These are phyloP conservation scores for Pterois miles DNA, from an alignment of 2,797 vertebrate genomes.

Conservation along the genomic window DNA sequence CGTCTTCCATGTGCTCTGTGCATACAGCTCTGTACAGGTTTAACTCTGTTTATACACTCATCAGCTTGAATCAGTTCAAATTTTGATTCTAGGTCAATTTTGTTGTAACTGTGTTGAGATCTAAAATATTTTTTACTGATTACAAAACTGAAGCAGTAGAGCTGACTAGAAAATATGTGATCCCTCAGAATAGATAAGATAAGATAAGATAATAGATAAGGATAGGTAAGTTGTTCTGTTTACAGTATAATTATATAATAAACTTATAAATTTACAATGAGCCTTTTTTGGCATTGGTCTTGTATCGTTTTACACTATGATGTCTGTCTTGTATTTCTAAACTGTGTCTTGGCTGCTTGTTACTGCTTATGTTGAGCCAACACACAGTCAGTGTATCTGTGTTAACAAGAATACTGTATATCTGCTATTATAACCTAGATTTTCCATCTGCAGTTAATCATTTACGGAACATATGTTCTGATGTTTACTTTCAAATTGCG, in stretches of 20 bases:
- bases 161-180: not conserved
- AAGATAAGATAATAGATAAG: too few relatives aligned
- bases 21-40: not conserved
- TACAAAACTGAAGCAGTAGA: not conserved
- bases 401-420: not conserved
- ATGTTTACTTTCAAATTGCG: not conserved
- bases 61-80: not conserved
- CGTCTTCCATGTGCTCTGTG: not conserved
- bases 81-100: not conserved
- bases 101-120: not conserved
- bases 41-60: not conserved
- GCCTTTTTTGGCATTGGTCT: not conserved
- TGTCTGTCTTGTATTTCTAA: rapidly evolving
- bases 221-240: not conserved
- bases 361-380: too few relatives aligned
- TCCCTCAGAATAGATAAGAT: too few relatives aligned
- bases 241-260: not conserved
- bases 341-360: too few relatives aligned
- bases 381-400: not conserved
- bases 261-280: not conserved
- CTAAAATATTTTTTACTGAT: not conserved
- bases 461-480: not conserved
- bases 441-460: not conserved
- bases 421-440: not conserved
- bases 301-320: too few relatives aligned